Conservation (phyloP, 2,113 vertebrate species). For the Sakesphorus luctuosus region DNA sequence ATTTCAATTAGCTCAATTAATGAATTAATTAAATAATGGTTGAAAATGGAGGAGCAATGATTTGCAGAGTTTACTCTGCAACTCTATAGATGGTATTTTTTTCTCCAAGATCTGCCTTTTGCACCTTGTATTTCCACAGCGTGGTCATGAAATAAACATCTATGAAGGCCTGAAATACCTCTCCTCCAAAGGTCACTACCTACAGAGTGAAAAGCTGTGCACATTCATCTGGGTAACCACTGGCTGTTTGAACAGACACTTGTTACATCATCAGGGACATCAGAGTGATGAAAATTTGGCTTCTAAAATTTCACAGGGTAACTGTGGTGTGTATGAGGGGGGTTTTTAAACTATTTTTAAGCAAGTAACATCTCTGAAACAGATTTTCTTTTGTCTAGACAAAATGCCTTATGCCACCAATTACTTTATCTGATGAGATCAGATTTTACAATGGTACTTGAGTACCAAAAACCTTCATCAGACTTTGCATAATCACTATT, state of each 20-base stretch:
- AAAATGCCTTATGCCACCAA: background rate
- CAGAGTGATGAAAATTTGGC: background rate
- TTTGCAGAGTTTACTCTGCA: background rate
- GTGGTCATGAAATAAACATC: background rate
- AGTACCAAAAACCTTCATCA: background rate
- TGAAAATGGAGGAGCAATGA: background rate
- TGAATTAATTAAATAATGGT: background rate
- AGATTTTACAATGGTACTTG: background rate
- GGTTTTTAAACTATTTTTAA: background rate
- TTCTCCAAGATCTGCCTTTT: background rate
- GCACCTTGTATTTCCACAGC: background rate
- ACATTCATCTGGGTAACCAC: background rate
- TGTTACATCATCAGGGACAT: background rate
- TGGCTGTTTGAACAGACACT: background rate
- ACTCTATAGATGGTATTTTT: accelerated
- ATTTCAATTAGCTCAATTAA: background rate
- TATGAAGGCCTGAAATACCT: background rate
- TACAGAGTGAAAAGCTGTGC: background rate
- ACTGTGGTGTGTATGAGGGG: background rate
- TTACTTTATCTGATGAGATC: background rate
- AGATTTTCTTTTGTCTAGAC: background rate
- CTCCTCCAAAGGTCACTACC: background rate
- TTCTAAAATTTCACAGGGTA: background rate
- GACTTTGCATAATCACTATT: background rate
- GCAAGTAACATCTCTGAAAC: background rate